Conservation (phyloP, 2,113 vertebrate genomes). For the Deroptyus accipitrinus region DNA sequence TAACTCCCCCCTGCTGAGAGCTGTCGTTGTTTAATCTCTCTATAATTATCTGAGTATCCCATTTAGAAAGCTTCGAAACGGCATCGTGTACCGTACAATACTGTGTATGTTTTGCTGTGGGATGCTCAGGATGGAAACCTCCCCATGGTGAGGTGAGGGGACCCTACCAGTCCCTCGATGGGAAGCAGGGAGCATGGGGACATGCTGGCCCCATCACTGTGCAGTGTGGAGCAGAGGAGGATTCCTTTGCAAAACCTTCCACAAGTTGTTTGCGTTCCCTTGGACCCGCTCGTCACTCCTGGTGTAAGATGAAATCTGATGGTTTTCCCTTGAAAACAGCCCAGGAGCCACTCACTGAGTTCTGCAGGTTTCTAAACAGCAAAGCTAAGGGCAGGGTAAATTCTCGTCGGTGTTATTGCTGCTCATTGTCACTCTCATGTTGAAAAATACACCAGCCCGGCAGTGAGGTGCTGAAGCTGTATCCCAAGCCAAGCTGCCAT, state of each 20-base stretch:
- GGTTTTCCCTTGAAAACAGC: background rate
- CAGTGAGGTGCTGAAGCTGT: background rate
- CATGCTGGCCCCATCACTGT: accelerated
- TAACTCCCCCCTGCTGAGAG: background rate
- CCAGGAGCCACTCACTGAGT: background rate
- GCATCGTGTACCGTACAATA: accelerated
- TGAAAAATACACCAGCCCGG: background rate
- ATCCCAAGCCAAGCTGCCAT: background rate
- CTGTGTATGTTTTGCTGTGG: accelerated
- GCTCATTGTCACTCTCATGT: background rate
- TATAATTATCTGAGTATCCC: background rate
- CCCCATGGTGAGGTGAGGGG: background rate
- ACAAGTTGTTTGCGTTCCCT: background rate
- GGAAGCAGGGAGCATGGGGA: background rate
- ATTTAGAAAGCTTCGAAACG: background rate
- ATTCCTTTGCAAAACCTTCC: background rate
- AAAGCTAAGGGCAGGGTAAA: background rate
- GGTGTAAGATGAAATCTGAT: background rate
- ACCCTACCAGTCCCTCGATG: accelerated
- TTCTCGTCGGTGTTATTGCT: background rate
- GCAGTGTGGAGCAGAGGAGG: background rate
- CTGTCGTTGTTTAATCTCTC: background rate
- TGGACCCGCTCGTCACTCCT: accelerated
- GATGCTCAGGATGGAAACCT: background rate
- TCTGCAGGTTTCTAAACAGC: background rate